Percentiles rank a stretch among this genome's conserved stretches.
phyloP scores from a whole-genome alignment of 1,140 invertebrate genomes.

The Neomicropteryx cornuta region DNA sequence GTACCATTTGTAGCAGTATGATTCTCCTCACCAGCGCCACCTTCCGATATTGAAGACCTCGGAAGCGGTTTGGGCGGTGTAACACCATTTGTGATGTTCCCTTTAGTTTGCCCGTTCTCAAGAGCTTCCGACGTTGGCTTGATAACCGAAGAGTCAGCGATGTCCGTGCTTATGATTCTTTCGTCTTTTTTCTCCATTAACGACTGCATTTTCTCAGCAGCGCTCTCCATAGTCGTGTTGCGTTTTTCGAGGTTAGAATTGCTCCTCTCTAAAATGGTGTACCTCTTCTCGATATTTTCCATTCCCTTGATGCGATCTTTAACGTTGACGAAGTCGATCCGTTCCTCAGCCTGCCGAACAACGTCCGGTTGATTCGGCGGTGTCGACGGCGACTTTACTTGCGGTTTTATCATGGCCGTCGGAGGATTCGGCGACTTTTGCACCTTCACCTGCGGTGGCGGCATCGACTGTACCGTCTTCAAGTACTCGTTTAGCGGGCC shows the following conservation, averaged over 20 bases:
- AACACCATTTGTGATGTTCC: conserved; percentile 18
- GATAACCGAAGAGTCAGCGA: conserved; percentile 24
- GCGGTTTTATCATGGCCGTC: conserved; percentile 21
- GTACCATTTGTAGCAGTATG: conserved; percentile 19
- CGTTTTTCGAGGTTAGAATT: conserved; percentile 11
- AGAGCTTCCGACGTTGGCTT: too few relatives aligned
- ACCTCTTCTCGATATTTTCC: conserved; percentile 18
- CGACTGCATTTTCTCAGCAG: conserved; percentile 15
- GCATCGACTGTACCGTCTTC: conserved; percentile 30
- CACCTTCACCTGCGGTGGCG: conserved; percentile 24
- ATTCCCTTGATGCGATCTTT: conserved; percentile 40
- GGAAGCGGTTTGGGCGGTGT: conserved; percentile 66
- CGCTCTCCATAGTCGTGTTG: conserved; percentile 13
- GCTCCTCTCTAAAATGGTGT: conserved; percentile 10
- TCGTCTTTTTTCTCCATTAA: conserved; percentile 17
- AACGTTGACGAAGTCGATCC: conserved; percentile 38
- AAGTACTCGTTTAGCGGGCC: conserved; percentile 32
- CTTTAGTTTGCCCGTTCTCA: too few relatives aligned
- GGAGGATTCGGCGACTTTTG: conserved; percentile 21
- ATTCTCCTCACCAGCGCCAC: conserved; percentile 31
- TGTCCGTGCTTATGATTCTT: conserved; percentile 11
- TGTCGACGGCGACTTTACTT: conserved; percentile 18
- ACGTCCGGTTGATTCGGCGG: conserved; percentile 15
- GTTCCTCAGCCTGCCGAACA: conserved; percentile 28
- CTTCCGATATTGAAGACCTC: conserved; percentile 37